A percentile compares a stretch with the other conserved stretches of the same genome.
These are phyloP conservation scores for Pogonophryne albipinna DNA, from an alignment of 2,797 vertebrate species.

Conservation along the genomic window DNA sequence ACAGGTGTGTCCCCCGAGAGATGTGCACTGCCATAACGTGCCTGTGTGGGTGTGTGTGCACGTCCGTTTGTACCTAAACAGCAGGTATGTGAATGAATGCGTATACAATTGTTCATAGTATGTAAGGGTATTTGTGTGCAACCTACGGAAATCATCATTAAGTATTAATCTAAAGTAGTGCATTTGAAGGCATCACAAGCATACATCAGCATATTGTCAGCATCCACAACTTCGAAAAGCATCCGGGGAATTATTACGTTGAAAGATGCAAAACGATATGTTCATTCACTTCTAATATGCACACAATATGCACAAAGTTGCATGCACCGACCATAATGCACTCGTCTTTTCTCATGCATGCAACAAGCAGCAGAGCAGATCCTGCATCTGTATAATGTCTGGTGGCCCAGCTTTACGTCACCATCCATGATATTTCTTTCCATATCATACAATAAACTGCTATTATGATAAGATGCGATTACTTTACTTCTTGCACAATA, in stretches of 20 bases:
- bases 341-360: too few species aligned
- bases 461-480: not conserved
- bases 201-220: conserved; percentile 6
- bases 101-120: not conserved
- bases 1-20: conserved; percentile 55
- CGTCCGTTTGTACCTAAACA: not conserved
- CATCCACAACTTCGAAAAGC: not conserved
- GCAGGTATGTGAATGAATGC: not conserved
- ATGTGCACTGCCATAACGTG: conserved; percentile 20
- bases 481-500: not conserved
- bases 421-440: not conserved
- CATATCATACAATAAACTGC: not conserved
- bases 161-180: conserved; percentile 15
- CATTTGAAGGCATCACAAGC: not conserved
- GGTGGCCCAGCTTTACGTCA: conserved; percentile 11
- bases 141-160: conserved; percentile 24
- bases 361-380: conserved; percentile 34
- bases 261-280: conserved; percentile 3
- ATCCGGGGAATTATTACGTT: not conserved
- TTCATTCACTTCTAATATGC: conserved; percentile 3
- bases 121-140: not conserved
- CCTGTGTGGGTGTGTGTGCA: conserved; percentile 1
- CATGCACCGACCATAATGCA: conserved; percentile 38
- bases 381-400: conserved; percentile 39
- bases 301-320: conserved; percentile 13